Evolutionary conservation across 2,113 vertebrate species (phyloP), one percentile per base, ranked within the genome.

Genomic region (Apteryx mantelli): DNA sequence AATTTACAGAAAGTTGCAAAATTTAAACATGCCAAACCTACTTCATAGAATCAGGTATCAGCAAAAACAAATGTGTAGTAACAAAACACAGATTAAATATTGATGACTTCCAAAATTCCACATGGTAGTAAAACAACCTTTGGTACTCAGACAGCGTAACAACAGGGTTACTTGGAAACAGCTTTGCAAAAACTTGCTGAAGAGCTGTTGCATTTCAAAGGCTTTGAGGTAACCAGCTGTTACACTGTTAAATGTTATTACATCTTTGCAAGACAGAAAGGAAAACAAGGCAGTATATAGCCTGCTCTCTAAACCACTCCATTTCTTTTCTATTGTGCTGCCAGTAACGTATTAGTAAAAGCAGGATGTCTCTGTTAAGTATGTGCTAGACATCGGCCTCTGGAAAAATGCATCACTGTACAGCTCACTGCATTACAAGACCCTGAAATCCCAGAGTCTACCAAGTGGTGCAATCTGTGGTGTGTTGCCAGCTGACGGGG

Each of bases 21-120:
- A 83, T 68, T 84, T 38, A 81, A 84, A 55, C 28, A 70, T 63
- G 32, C 34, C 11, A 38, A 30, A 56, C 30, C 65, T 87, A 26
- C 48, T 77, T 75, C 85, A 76, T 42, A 8, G 25, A 83, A 61
- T 55, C n/a, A n/a, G 52, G 19, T 84, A 78, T 12, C 28, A 40
- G 38, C 26, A 36, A 88, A 95, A 96, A 71, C 76, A 92, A 92
- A 86, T 2, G n/a, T 17, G 21, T 11, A 14, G 44, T 76, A 91
- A 77, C 65, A 92, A 89, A 92, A 74, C 40, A 63, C 38, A 83
- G 77, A 85, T 91, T 86, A 92, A 94, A 90, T 89, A 93, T 68
- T 91, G 80, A 91, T 40, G 77, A 63, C 18, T 81, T 80, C 46
- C 50, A 55, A 85, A 94, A 86, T 92, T 86, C 68, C 28, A 32